These are phyloP conservation scores for Hirtodrosophila duncani DNA, from an alignment of 2,888 invertebrate species.

Conservation along the genomic window DNA sequence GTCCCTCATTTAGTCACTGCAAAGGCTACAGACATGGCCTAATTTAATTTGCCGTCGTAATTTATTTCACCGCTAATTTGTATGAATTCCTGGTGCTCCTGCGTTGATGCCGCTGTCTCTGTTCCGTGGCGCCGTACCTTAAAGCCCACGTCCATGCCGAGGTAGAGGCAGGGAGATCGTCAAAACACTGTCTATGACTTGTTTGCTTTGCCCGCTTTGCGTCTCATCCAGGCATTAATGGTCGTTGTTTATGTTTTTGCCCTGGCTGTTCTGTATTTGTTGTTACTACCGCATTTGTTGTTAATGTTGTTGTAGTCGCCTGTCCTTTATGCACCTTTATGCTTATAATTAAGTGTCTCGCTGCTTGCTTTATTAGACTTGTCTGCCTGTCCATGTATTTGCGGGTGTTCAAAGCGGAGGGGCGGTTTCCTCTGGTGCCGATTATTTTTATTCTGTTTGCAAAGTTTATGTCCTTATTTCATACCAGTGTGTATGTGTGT, in stretches of 20 bases:
- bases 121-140: neutral
- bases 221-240: constrained; percentile 15
- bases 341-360: constrained; percentile 62
- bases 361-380: constrained; percentile 22
- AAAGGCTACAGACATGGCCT: too few relatives aligned
- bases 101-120: constrained; percentile 50
- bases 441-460: too few relatives aligned
- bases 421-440: too few relatives aligned
- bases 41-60: constrained; percentile 58
- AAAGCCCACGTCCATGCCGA: too few relatives aligned
- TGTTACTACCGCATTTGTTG: constrained; percentile 25
- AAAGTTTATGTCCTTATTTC: too few relatives aligned
- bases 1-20: too few relatives aligned
- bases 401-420: neutral
- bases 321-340: constrained; percentile 36
- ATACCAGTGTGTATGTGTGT: too few relatives aligned
- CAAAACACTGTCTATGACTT: neutral
- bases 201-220: constrained; percentile 14
- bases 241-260: constrained; percentile 26
- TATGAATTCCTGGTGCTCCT: constrained; percentile 54
- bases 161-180: too few relatives aligned
- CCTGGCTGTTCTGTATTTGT: too few relatives aligned
- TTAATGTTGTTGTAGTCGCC: constrained; percentile 15
- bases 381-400: neutral
- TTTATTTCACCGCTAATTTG: constrained; percentile 69